phyloP scores from a whole-genome alignment of 2,113 vertebrate species.

The Lepidothrix coronata region DNA sequence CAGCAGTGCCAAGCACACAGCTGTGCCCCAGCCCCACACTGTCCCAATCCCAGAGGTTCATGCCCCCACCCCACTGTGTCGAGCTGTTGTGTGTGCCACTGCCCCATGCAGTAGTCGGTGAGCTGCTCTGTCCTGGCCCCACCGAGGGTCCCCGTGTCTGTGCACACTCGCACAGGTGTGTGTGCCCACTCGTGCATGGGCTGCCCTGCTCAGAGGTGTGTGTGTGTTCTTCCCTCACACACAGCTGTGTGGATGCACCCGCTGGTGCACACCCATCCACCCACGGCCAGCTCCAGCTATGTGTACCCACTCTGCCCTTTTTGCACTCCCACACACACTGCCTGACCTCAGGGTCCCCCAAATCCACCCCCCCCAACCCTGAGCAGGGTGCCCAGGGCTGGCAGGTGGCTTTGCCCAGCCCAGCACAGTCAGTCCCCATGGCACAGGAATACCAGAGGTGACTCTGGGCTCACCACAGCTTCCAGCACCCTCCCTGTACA shows the following conservation, averaged over 20 bases:
- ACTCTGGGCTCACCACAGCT: not conserved
- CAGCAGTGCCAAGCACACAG: not conserved
- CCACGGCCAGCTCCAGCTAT: not conserved
- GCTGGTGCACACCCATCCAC: accelerated
- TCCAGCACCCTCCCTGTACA: not conserved
- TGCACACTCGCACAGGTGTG: not conserved
- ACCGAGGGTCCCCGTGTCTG: not conserved
- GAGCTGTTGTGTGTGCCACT: accelerated
- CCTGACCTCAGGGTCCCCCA: not conserved
- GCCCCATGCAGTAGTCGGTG: accelerated
- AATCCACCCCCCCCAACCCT: no score
- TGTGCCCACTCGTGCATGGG: accelerated
- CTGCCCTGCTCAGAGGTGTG: accelerated
- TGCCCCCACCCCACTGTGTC: accelerated
- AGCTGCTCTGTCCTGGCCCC: not conserved
- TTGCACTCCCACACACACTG: accelerated
- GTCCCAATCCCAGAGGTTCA: not conserved
- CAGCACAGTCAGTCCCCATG: accelerated
- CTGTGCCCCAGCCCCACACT: not conserved
- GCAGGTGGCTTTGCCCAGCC: not conserved
- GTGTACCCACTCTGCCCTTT: not conserved
- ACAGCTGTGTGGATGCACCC: not conserved
- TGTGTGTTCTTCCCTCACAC: accelerated
- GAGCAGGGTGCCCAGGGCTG: accelerated
- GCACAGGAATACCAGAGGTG: accelerated